Conservation (phyloP, 1,140 invertebrate species). For the Drosophila ironensis region DNA sequence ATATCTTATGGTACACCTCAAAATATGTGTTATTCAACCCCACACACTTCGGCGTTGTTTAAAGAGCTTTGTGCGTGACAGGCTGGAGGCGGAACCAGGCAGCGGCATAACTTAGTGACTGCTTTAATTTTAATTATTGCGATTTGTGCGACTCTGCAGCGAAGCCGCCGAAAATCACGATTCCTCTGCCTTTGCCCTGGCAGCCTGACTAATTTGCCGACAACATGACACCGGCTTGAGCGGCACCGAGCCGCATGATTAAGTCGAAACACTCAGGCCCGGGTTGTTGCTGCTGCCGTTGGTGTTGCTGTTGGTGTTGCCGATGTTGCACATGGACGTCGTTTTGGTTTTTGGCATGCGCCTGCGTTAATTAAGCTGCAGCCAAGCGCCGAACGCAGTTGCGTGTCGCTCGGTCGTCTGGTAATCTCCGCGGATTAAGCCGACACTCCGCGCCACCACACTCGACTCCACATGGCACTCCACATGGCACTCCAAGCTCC, state of each 20-base stretch:
- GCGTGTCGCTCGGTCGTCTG: conserved; percentile 57
- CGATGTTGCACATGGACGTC: conserved; percentile 19
- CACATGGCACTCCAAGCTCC: conserved; percentile 53
- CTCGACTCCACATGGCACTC: conserved; percentile 32
- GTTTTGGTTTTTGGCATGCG: conserved; percentile 69
- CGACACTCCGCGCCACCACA: conserved; percentile 45
- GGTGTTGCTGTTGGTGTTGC: conserved; percentile 10
- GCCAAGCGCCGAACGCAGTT: conserved; percentile 24
- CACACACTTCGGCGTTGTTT: background rate
- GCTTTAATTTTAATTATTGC: conserved; percentile 77
- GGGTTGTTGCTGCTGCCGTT: conserved; percentile 17
- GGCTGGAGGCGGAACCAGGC: conserved; percentile 7
- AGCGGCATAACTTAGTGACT: conserved; percentile 60
- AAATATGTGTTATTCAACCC: background rate
- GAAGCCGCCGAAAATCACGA: background rate
- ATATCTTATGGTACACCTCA: no score
- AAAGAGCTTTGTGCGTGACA: conserved; percentile 20
- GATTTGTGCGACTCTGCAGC: conserved; percentile 14
- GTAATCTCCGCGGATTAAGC: conserved; percentile 76
- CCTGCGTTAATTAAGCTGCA: conserved; percentile 74
- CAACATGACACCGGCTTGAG: conserved; percentile 67
- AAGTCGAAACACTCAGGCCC: conserved; percentile 63
- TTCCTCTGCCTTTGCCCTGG: conserved; percentile 2
- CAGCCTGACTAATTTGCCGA: conserved; percentile 70
- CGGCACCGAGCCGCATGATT: conserved; percentile 56